These are phyloP conservation scores for Tillus elongatus DNA, from an alignment of 2,888 invertebrate genomes.

Conservation along the genomic window DNA sequence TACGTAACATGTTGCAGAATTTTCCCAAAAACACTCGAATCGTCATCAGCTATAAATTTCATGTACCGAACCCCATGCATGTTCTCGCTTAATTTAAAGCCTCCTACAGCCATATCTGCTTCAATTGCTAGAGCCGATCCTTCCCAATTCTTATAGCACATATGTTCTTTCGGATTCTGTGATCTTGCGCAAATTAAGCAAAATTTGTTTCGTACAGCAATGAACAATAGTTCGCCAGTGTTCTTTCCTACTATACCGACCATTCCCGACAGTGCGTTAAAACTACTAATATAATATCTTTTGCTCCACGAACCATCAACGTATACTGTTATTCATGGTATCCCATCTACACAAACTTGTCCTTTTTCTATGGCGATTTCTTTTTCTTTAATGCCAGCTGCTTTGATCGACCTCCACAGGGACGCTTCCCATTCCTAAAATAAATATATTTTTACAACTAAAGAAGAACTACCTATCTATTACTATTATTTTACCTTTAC, in stretches of 20 bases:
- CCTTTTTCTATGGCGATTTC: slow-evolving; percentile 11
- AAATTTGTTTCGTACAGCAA: slow-evolving; percentile 20
- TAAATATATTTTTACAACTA: slow-evolving; percentile 3
- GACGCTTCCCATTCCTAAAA: slow-evolving; percentile 12
- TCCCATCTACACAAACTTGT: slow-evolving; percentile 15
- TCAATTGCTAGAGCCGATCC: slow-evolving; percentile 17
- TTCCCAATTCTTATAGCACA: slow-evolving; percentile 21
- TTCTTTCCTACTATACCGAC: slow-evolving; percentile 17
- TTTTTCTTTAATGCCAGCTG: slow-evolving; percentile 15
- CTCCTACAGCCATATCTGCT: slow-evolving; percentile 18
- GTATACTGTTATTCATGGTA: slow-evolving; percentile 16
- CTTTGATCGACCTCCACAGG: slow-evolving; percentile 11
- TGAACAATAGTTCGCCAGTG: slow-evolving; percentile 17
- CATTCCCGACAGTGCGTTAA: slow-evolving; percentile 16
- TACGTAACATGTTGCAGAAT: slow-evolving; percentile 17
- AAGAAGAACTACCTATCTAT: no score
- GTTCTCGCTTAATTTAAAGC: slow-evolving; percentile 15
- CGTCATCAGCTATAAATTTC: slow-evolving; percentile 18
- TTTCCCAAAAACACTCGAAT: slow-evolving; percentile 18
- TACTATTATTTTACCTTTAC: no score
- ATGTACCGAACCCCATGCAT: slow-evolving; percentile 17
- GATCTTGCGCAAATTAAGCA: slow-evolving; percentile 18
- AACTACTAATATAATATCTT: slow-evolving; percentile 15
- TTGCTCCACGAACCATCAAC: slow-evolving; percentile 19
- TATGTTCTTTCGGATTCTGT: slow-evolving; percentile 13